Evolutionary conservation across 2,797 vertebrate species (phyloP), one percentile per base, ranked within the genome.

Genomic region (Gambelia wislizenii): DNA sequence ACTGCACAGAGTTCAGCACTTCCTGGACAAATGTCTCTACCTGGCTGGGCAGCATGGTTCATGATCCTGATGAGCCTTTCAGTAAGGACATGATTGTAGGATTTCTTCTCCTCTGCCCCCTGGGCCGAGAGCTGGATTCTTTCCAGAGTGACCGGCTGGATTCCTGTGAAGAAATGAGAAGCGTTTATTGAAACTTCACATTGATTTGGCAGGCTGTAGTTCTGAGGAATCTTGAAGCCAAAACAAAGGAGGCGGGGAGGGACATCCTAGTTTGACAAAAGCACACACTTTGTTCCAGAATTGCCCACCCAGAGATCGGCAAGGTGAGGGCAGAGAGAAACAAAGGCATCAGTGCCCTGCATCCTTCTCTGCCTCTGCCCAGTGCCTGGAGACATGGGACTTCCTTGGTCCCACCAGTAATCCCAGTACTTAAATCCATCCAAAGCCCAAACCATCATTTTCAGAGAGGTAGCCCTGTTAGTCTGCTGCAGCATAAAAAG

Each of bases 1-100:
- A 33, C 36, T 39, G 25, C 36, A 30, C 13, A 39, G 6, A 44
- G 56, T 70, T 7, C 64, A 52, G 47, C 3, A 49, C n/a, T 20
- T 25, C 42, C 36, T 0, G 8, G 59, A 2, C 4, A 3, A 44
- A 67, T 9, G 10, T 22, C 0, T 39, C 64, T 95, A 99, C 99
- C 99, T 97, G 98, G 98, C 86, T 98, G 98, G 56, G 98, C 97
- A 36, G 99, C 98, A 1, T 97, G 98, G 95, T 97, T 99, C 98
- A 99, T 99, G 85, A 99, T 97, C 89, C 98, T 95, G 94, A 99
- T 99, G 36, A 99, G 97, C 85, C 98, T 97, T 92, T 99, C 99
- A 0, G 98, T 97, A 82, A 99, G 97, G 2, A 98, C 98, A 44
- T 98, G 98, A 89, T 99, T 99, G 94, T 99, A 99, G 0, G 96